Evolutionary conservation across 2,888 invertebrate species (phyloP).

Genomic region (Chromoteleia sp.): DNA sequence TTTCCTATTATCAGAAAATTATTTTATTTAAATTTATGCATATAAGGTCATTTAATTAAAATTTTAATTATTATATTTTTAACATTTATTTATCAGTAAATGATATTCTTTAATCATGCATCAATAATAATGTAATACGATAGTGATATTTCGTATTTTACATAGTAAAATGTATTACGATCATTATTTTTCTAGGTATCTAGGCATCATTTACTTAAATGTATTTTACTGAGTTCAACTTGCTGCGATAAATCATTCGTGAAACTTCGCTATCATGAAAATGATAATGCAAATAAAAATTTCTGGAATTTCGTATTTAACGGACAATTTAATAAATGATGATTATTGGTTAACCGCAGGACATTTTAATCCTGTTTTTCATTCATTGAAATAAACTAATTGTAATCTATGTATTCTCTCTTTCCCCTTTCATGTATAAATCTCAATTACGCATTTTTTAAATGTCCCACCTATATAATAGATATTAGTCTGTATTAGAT

Average conservation of each 20-base stretch:
- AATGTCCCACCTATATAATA: slow-evolving; percentile 1
- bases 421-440: neutral
- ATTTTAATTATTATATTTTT: neutral
- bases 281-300: neutral
- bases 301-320: neutral
- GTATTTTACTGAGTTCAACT: neutral
- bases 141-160: too few relatives aligned
- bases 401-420: neutral
- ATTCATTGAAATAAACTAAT: neutral
- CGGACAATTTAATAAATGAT: neutral
- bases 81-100: too few relatives aligned
- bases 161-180: too few relatives aligned
- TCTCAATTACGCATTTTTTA: neutral
- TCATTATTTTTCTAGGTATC: too few relatives aligned
- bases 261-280: too few relatives aligned
- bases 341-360: neutral
- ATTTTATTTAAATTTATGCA: neutral
- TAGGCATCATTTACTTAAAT: too few relatives aligned
- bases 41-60: neutral
- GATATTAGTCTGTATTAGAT: neutral
- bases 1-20: neutral
- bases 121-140: too few relatives aligned
- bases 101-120: too few relatives aligned
- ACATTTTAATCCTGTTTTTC: neutral
- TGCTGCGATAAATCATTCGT: too few relatives aligned